Conservation (phyloP, 2,797 vertebrate genomes). For the Melanotaenia parkinsoni region DNA sequence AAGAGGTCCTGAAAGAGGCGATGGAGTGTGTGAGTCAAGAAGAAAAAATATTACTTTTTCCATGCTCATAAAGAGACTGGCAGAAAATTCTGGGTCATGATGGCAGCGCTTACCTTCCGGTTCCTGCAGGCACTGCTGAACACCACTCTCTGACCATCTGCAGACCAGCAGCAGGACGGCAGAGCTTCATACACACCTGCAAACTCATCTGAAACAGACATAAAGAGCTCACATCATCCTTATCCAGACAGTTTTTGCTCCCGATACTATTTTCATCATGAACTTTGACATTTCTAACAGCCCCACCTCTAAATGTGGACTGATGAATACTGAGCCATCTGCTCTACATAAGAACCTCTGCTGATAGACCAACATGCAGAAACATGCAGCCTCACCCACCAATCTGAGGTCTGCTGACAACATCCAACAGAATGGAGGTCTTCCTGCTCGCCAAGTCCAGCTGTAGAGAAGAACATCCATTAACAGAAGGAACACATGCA, state of each 20-base stretch:
- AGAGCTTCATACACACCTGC: slow-evolving; percentile 82
- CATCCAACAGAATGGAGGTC: slow-evolving; percentile 75
- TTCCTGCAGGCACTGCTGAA: slow-evolving; percentile 86
- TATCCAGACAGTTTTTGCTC: not conserved
- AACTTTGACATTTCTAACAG: too few species aligned
- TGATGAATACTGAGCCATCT: too few species aligned
- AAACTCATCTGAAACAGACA: slow-evolving; percentile 74
- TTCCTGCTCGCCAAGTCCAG: slow-evolving; percentile 73
- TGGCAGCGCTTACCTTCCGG: slow-evolving; percentile 73
- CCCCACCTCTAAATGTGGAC: too few species aligned
- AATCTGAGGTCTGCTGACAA: slow-evolving; percentile 74
- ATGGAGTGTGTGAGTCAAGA: not conserved
- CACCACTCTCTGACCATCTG: slow-evolving; percentile 80
- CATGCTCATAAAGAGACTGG: not conserved
- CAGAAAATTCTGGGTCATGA: not conserved
- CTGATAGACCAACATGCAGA: not conserved
- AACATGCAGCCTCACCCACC: slow-evolving; percentile 58
- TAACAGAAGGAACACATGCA: not conserved
- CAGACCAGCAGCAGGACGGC: slow-evolving; percentile 83
- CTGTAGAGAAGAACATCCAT: slow-evolving; percentile 59
- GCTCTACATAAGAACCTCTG: too few species aligned
- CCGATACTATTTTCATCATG: too few species aligned
- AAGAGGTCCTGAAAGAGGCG: slow-evolving; percentile 81
- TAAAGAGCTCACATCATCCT: not conserved
- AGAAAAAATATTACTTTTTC: not conserved